Evolutionary conservation across 2,113 vertebrate genomes (phyloP), one percentile per base, ranked within the genome.

Genomic region (Corydoras sp.): DNA sequence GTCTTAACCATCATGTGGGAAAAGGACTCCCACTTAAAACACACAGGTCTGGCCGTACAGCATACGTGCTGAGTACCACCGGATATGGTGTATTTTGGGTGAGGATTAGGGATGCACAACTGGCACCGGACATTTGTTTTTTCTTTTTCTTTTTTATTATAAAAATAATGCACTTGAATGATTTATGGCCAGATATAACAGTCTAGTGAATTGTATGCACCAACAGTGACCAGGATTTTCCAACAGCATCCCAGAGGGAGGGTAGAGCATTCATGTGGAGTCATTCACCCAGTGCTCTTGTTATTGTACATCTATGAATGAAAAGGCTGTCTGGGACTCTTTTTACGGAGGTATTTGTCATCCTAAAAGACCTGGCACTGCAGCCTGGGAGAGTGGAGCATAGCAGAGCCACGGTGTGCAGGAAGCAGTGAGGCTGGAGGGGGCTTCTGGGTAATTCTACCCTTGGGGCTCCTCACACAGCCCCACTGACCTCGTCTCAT

Each of bases 21-120:
- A 80, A 77, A 77, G 65, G 65, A 69, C 79, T 80, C 75, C 72
- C 72, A 75, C 62, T 77, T 75, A 58, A 75, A 69, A 50, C 50
- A 53, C 54, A 70, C 53, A 64, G 51, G 43, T 53, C 64, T 76
- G 76, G 73, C 69, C 66, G 66, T 8, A 35, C 7, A 62, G 18
- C 48, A 56, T 15, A 14, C 30, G 13, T 53, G 65, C 18, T 10
- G 63, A 76, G 73, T 49, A 51, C 63, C 43, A 24, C 3, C 31
- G 51, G 56, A 72, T 62, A 72, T 35, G 61, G 58, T 58, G 53
- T 9, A 29, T n/a, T 24, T 24, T 24, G 18, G 18, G 18, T 24
- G 18, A 24, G 18, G 18, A 24, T 24, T 24, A 24, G 11, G 51
- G 31, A 49, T 29, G 60, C 10, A 58, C 24, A 58, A 31, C 59